These are phyloP conservation scores for Phenganax marumi DNA, from an alignment of 92 coral and sea anemone species.

Conservation along the genomic window DNA sequence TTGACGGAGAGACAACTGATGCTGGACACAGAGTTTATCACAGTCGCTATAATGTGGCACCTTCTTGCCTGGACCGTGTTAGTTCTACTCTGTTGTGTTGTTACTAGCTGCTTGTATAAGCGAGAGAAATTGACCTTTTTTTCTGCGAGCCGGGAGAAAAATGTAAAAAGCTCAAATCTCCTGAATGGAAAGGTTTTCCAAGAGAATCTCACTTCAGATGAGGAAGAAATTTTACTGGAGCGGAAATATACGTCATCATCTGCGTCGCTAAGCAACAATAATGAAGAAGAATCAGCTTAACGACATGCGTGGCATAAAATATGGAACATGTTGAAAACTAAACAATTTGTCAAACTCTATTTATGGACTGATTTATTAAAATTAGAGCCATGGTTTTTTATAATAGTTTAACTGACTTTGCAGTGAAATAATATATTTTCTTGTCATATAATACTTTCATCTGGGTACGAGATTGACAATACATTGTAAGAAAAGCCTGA, in stretches of 20 bases:
- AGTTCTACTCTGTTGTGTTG: slow-evolving; percentile 32
- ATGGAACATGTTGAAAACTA: no score
- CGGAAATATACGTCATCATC: neutral
- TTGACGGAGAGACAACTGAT: slow-evolving; percentile 18
- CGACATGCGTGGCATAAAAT: no score
- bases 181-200: neutral
- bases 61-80: slow-evolving; percentile 43
- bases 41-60: slow-evolving; percentile 74
- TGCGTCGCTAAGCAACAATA: slow-evolving; percentile 1
- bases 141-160: neutral
- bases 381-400: no score
- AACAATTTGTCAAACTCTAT: no score
- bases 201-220: neutral
- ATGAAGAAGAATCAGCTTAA: neutral
- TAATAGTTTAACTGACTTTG: no score
- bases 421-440: no score
- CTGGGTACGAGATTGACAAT: no score
- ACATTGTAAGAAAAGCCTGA: no score
- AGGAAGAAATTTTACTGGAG: neutral
- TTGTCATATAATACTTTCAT: no score
- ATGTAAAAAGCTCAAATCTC: neutral
- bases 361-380: no score
- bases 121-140: neutral
- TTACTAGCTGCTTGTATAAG: slow-evolving; percentile 11
- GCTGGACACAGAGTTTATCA: slow-evolving; percentile 63